Evolutionary conservation across 2,888 invertebrate species (phyloP).

Genomic region (Meteorus colon): DNA sequence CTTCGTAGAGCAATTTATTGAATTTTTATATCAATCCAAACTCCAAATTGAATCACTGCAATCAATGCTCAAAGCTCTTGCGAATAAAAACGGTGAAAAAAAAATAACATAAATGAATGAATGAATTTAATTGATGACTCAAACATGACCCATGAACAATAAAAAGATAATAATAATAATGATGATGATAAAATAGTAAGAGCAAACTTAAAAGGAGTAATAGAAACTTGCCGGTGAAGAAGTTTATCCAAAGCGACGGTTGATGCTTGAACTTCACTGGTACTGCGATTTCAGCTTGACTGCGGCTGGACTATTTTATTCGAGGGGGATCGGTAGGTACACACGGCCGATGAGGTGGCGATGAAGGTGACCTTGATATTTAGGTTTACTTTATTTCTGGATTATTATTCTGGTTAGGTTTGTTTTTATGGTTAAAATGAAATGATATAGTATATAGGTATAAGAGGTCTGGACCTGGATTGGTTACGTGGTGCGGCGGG

Average conservation of each 20-base stretch:
- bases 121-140: not conserved
- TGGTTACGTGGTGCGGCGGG: conserved; percentile 71
- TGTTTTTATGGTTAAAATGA: not conserved
- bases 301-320: not conserved
- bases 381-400: not conserved
- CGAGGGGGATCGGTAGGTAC: conserved; percentile 1
- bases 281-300: conserved; percentile 33
- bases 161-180: not conserved
- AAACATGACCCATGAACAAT: not conserved
- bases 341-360: conserved; percentile 11
- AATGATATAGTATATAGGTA: conserved; percentile 56
- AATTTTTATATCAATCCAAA: not conserved
- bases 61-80: not conserved
- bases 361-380: conserved; percentile 11
- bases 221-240: conserved; percentile 57
- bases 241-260: conserved; percentile 47
- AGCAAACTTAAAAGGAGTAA: conserved; percentile 20
- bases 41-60: not conserved
- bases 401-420: not conserved
- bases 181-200: not conserved
- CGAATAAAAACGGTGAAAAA: not conserved
- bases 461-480: conserved; percentile 68
- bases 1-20: not conserved
- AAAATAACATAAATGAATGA: not conserved
- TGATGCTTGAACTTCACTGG: conserved; percentile 39